Conservation (phyloP, 1,140 invertebrate genomes). For the Philopotamus ludificatus region DNA sequence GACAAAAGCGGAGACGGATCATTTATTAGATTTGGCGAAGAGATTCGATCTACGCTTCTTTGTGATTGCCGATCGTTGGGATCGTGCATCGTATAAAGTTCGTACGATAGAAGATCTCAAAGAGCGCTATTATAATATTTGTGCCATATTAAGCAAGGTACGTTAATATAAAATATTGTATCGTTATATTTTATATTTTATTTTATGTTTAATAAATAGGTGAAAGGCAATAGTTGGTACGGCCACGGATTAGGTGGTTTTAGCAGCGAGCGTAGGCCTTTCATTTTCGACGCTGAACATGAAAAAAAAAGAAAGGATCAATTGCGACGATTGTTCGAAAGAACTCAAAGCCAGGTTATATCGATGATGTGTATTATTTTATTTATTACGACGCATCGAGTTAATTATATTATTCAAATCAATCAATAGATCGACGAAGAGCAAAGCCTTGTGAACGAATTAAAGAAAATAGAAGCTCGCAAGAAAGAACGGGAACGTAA, state of each 20-base stretch:
- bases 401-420: too few species aligned
- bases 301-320: constrained; percentile 93
- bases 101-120: constrained; percentile 94
- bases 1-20: constrained; percentile 92
- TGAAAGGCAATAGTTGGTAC: constrained; percentile 42
- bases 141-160: constrained; percentile 65
- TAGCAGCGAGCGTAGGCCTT: constrained; percentile 76
- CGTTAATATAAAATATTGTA: constrained; percentile 32
- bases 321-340: constrained; percentile 86
- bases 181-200: constrained; percentile 3
- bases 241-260: constrained; percentile 31
- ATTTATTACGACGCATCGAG: too few species aligned
- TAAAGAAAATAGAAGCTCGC: constrained; percentile 95
- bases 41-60: constrained; percentile 92
- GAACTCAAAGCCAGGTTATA: constrained; percentile 89
- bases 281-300: constrained; percentile 92
- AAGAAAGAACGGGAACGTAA: constrained; percentile 97
- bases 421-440: constrained; percentile 85
- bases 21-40: constrained; percentile 89
- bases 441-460: constrained; percentile 83
- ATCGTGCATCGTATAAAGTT: constrained; percentile 67
- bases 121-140: constrained; percentile 82
- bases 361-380: too few species aligned
- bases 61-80: constrained; percentile 91
- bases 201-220: too few species aligned